Conservation (phyloP, 2,113 vertebrate genomes). For the Etheostoma cragini region DNA sequence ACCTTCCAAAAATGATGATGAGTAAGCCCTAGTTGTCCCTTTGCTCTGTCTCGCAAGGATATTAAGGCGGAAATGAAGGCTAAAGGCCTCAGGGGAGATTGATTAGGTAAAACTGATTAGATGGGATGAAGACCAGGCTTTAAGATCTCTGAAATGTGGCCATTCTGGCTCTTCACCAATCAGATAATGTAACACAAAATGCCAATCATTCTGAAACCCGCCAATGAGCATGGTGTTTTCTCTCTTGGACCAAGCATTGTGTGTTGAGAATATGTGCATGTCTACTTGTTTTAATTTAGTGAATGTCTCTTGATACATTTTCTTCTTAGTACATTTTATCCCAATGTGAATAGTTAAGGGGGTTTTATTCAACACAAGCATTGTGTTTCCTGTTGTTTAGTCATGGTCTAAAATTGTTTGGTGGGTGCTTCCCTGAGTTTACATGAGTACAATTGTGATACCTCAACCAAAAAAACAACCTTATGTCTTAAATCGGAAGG, state of each 20-base stretch:
- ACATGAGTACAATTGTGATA: neutral
- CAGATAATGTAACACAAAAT: slow-evolving; percentile 26
- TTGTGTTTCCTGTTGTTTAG: slow-evolving; percentile 9
- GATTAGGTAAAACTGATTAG: neutral
- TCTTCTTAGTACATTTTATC: neutral
- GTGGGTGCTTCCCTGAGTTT: neutral
- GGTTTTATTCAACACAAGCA: neutral
- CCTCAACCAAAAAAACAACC: neutral
- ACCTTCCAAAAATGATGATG: slow-evolving; percentile 31
- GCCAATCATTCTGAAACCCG: slow-evolving; percentile 17
- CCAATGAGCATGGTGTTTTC: neutral
- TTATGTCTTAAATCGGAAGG: neutral
- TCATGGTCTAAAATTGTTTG: slow-evolving; percentile 3
- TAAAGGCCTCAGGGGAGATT: slow-evolving; percentile 13
- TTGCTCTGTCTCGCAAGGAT: neutral
- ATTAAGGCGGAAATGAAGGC: slow-evolving; percentile 15
- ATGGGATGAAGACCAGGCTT: neutral
- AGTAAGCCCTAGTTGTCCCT: neutral
- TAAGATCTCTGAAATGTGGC: slow-evolving; percentile 11
- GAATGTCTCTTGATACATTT: neutral
- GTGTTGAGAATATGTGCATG: neutral
- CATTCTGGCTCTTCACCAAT: slow-evolving; percentile 13
- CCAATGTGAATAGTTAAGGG: neutral
- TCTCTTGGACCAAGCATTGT: neutral
- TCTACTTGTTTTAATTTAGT: neutral